A percentile compares a stretch with the other conserved stretches of the same genome.
Evolutionary conservation across 2,888 invertebrate genomes (phyloP).

Genomic region (Drosophila atripex): DNA sequence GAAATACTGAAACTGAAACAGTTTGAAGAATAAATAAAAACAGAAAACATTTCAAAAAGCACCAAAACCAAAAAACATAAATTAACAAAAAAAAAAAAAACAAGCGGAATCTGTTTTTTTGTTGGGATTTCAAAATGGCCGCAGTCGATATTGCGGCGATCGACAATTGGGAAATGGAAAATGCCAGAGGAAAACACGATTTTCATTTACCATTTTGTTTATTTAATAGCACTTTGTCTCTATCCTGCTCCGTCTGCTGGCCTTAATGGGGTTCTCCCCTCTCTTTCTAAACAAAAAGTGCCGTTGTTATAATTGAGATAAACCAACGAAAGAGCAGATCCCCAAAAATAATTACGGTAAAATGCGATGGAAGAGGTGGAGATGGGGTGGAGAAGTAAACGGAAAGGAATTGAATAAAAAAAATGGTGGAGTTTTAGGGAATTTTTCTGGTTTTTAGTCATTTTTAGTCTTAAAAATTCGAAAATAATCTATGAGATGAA

Average conservation of each 20-base stretch:
- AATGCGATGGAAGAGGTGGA: not conserved
- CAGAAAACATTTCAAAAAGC: constrained; percentile 10
- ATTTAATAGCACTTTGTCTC: constrained; percentile 19
- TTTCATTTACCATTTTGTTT: constrained; percentile 51
- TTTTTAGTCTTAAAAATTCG: too few species aligned
- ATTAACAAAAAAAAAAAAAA: constrained; percentile 29
- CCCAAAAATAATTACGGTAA: constrained; percentile 8
- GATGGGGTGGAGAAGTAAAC: constrained; percentile 14
- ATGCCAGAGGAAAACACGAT: constrained; percentile 13
- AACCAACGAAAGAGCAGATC: constrained; percentile 69
- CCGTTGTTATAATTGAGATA: constrained; percentile 65
- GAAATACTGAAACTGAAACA: constrained; percentile 36
- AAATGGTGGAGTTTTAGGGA: not conserved
- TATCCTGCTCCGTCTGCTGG: constrained; percentile 3
- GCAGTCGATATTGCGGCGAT: constrained; percentile 5
- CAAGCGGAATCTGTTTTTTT: constrained; percentile 4
- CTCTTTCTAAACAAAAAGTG: constrained; percentile 66
- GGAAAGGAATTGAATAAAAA: not conserved
- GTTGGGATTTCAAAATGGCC: constrained; percentile 26
- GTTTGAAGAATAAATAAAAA: constrained; percentile 28
- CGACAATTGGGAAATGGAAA: constrained; percentile 30
- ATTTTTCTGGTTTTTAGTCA: too few species aligned
- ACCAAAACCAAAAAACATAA: constrained; percentile 15
- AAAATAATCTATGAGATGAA: too few species aligned
- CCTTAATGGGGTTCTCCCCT: not conserved